Evolutionary conservation across 2,113 vertebrate species (phyloP).

Genomic region (Melanocharis versteri): DNA sequence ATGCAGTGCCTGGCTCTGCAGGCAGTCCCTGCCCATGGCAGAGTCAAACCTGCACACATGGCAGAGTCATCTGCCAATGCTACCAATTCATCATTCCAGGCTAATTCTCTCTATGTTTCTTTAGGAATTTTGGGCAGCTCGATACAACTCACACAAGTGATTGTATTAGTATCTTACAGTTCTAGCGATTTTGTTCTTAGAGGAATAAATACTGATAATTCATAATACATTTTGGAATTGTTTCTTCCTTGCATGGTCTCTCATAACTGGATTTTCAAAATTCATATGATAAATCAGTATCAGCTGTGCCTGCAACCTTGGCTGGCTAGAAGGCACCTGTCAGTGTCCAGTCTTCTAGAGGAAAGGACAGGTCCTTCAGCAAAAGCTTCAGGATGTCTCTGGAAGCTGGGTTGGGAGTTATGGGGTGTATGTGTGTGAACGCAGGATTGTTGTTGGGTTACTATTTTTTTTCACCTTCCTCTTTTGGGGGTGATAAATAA

Average conservation of each 20-base stretch:
- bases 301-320: not conserved
- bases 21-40: not conserved
- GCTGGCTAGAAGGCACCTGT: not conserved
- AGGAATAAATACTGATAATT: not conserved
- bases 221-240: not conserved
- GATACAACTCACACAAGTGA: not conserved
- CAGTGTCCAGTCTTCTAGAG: not conserved
- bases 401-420: not conserved
- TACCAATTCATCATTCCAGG: not conserved
- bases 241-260: not conserved
- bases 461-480: not conserved
- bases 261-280: not conserved
- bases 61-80: not conserved
- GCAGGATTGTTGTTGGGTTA: not conserved
- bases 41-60: rapidly evolving
- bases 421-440: not conserved
- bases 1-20: not conserved
- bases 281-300: not conserved
- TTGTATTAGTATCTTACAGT: not conserved
- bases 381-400: not conserved
- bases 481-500: not conserved
- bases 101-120: rapidly evolving
- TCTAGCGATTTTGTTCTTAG: not conserved
- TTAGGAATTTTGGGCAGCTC: not conserved
- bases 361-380: not conserved